Evolutionary conservation across 2,888 invertebrate species (phyloP).

Genomic region (Coecobrya sp.): DNA sequence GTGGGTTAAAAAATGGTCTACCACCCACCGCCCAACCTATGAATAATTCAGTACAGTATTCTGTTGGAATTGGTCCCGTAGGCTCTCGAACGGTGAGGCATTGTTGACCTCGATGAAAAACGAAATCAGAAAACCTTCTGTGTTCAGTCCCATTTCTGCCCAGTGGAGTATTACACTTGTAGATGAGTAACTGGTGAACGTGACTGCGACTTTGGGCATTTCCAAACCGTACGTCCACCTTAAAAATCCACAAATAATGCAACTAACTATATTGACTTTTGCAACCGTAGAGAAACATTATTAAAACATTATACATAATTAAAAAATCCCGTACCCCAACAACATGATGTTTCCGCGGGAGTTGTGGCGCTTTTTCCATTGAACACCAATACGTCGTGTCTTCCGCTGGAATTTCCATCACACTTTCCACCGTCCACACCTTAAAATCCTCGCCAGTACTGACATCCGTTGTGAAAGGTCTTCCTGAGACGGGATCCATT

Average conservation of each 20-base stretch:
- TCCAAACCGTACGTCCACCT: constrained; percentile 22
- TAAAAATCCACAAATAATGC: background rate
- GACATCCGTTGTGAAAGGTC: background rate
- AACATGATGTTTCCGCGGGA: constrained; percentile 48
- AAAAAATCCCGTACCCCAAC: constrained; percentile 59
- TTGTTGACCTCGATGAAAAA: constrained; percentile 23
- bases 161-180: constrained; percentile 44
- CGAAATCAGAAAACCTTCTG: constrained; percentile 27
- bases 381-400: constrained; percentile 71
- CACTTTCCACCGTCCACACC: constrained; percentile 50
- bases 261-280: background rate
- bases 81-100: background rate
- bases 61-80: constrained; percentile 63
- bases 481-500: background rate
- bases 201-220: background rate
- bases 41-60: constrained; percentile 60
- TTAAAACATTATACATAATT: background rate
- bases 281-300: no score
- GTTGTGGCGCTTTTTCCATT: constrained; percentile 50
- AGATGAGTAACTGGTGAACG: constrained; percentile 46
- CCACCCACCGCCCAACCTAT: constrained; percentile 43
- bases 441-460: background rate
- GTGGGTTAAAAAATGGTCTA: constrained; percentile 60
- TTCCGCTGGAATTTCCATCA: background rate
- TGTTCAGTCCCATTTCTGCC: background rate